Evolutionary conservation across 2,888 invertebrate species (phyloP), one percentile per base, ranked within the genome.

Genomic region (Sturmia bella): DNA sequence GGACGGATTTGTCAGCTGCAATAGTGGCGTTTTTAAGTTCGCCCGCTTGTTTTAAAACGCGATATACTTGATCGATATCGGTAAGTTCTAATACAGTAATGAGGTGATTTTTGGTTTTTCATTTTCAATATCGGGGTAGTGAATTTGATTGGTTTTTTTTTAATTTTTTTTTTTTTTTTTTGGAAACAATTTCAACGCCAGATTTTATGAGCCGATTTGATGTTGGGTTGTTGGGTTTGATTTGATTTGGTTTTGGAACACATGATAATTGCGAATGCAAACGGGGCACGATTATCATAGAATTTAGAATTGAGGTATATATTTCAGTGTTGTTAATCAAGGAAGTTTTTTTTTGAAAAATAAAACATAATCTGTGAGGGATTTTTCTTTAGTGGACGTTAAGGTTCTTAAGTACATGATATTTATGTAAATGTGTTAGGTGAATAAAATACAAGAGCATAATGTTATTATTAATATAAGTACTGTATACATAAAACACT

Each of bases 31-130:
- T 95, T 93, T 89, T 89, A 84, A 88, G 85, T 88, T 97, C 97
- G 91, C 96, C 96, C 90, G 97, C 97, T 92, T 97, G 96, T 93
- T 97, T 97, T 93, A 97, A 94, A 91, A 97, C 97, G 93, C 97
- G 97, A 93, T 97, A 97, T 92, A 96, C 96, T 92, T 95, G 95
- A 93, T 97, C 97, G 93, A 97, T 94, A 93, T 96, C 89, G 88
- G 93, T 90, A 85, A 90, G 89, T 89, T 90, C 90, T 88, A 84
- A 84, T 70, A 66, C 76, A 68, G 59, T 78, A 59, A n/a, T 80
- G 64, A 43, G 13, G 69, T 76, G 76, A 54, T 52, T 41, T 59
- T 57, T 63, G n/a, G 19, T 24, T 41, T 52, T 57, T 57, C 2
- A 21, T 52, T 74, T 64, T 37, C 39, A 24, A 21, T 75, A 48